Percentiles rank a stretch among this genome's conserved stretches.
Conservation (phyloP, 2,888 invertebrate genomes). For the Parascotia fuliginaria region DNA sequence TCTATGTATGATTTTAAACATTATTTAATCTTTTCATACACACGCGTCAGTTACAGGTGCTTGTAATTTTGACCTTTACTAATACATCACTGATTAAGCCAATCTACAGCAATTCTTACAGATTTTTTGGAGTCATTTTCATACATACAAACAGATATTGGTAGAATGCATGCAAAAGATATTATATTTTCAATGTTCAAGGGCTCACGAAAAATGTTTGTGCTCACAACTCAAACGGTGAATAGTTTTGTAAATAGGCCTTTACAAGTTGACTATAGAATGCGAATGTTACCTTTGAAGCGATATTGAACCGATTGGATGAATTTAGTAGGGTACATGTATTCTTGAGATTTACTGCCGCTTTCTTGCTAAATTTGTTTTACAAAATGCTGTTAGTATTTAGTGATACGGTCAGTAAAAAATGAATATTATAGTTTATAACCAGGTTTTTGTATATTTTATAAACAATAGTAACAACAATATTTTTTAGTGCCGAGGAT, state of each 20-base stretch:
- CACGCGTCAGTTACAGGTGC: no score
- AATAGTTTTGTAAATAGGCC: constrained; percentile 23
- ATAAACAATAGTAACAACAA: no score
- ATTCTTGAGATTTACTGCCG: constrained; percentile 11
- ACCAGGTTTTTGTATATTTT: no score
- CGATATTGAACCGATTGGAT: constrained; percentile 4
- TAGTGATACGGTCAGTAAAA: neutral
- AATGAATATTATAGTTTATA: no score
- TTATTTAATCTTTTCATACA: no score
- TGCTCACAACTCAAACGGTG: constrained; percentile 16
- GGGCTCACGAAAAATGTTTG: constrained; percentile 11
- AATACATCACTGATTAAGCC: no score
- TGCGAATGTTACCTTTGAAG: constrained; percentile 29
- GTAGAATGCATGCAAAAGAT: neutral
- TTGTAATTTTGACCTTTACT: no score
- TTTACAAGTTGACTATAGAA: constrained; percentile 8
- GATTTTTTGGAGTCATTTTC: no score
- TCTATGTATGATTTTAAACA: no score
- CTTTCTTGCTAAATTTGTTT: constrained; percentile 15
- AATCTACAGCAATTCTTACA: no score
- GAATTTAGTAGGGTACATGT: constrained; percentile 18
- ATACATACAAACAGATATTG: neutral
- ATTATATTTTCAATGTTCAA: constrained; percentile 28
- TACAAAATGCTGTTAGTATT: neutral
- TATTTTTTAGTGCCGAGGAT: no score